phyloP scores from a whole-genome alignment of 2,888 invertebrate genomes.

The Drosophila nigritarsus region DNA sequence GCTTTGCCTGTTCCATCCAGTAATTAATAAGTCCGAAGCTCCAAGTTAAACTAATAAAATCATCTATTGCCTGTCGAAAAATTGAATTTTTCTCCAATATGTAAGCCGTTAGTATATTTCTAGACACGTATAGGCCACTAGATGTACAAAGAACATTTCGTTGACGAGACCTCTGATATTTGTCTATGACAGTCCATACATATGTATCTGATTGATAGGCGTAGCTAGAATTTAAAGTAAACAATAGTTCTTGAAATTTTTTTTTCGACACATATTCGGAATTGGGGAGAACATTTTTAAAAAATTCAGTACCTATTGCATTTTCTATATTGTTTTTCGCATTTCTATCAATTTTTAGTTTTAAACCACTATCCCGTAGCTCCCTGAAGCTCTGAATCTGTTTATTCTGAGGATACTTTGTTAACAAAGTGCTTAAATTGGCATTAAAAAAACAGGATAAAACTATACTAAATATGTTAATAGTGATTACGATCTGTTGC shows the following conservation, averaged over 20 bases:
- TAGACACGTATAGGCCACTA: background rate
- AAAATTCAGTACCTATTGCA: background rate
- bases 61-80: constrained; percentile 7
- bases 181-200: background rate
- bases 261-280: background rate
- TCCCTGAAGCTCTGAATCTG: constrained; percentile 28
- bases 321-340: background rate
- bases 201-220: background rate
- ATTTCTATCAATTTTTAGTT: background rate
- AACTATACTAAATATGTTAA: constrained; percentile 39
- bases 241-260: rapidly evolving
- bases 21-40: background rate
- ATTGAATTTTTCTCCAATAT: constrained; percentile 11
- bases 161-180: constrained; percentile 2
- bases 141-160: constrained; percentile 1
- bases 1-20: background rate
- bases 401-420: constrained; percentile 10
- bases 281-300: background rate
- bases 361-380: constrained; percentile 11
- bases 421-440: constrained; percentile 42
- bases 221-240: constrained; percentile 1
- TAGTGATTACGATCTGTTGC: constrained; percentile 27
- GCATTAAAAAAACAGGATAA: constrained; percentile 33
- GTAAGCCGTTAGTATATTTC: background rate
- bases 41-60: background rate